Conservation (phyloP, 2,888 invertebrate species). For the Galerucella pusilla region DNA sequence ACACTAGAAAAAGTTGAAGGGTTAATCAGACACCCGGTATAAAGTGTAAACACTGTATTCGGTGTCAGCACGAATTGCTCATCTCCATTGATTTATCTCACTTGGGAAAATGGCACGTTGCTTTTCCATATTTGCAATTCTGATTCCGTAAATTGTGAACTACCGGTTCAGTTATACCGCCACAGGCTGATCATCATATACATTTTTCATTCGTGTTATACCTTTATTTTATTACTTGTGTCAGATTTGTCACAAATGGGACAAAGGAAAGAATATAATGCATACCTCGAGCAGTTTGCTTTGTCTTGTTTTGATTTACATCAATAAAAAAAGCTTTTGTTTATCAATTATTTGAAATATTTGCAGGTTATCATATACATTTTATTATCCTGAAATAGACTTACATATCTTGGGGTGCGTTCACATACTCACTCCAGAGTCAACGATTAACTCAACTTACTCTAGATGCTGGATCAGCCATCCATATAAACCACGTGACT, state of each 20-base stretch:
- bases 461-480: no score
- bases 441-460: no score
- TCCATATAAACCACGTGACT: no score
- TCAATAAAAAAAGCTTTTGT: no score
- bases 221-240: not conserved
- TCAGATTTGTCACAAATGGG: not conserved
- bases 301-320: no score
- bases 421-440: no score
- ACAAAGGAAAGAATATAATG: not conserved
- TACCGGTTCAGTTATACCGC: constrained; percentile 11
- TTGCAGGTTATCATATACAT: no score
- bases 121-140: constrained; percentile 33
- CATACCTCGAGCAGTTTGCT: not conserved
- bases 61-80: constrained; percentile 16
- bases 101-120: constrained; percentile 13
- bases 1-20: no score
- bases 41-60: not conserved
- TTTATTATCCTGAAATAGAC: no score
- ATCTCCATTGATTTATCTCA: constrained; percentile 24
- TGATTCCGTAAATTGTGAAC: constrained; percentile 25
- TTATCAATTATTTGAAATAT: no score
- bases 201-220: not conserved
- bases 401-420: no score
- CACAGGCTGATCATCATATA: constrained; percentile 19
- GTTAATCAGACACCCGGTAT: constrained; percentile 3